phyloP scores from a whole-genome alignment of 2,888 invertebrate genomes.

The Phytoseiulus persimilis region DNA sequence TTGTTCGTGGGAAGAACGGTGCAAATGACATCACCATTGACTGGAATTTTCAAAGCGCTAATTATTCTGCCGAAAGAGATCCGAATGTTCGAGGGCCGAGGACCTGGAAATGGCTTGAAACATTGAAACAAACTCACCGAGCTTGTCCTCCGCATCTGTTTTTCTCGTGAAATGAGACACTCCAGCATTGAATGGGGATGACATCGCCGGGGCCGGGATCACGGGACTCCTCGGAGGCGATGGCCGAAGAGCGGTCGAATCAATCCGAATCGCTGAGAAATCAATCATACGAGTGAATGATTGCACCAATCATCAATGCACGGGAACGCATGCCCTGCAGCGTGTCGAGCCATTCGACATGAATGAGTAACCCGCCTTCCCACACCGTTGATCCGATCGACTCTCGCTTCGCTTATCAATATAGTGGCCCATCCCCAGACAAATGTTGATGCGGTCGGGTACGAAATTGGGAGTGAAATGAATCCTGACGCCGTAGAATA shows the following conservation, averaged over 20 bases:
- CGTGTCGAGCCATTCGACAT: neutral
- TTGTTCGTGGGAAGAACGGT: conserved; percentile 79
- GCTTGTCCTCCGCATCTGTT: neutral
- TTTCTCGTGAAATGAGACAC: neutral
- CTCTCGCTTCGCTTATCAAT: too few relatives aligned
- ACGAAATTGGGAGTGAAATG: too few relatives aligned
- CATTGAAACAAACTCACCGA: neutral
- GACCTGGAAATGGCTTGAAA: neutral
- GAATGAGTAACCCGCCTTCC: neutral
- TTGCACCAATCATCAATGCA: neutral
- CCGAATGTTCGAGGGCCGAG: neutral
- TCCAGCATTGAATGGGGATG: neutral
- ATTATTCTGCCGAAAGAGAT: too few relatives aligned
- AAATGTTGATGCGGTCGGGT: too few relatives aligned
- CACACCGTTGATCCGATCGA: too few relatives aligned
- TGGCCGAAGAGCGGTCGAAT: neutral
- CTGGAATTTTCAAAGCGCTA: conserved; percentile 52
- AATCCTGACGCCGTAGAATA: too few relatives aligned
- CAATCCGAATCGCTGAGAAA: conserved; percentile 10
- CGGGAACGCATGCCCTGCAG: neutral
- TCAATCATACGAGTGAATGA: neutral
- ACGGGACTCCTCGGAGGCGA: conserved; percentile 22
- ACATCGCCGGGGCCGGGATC: neutral
- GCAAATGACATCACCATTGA: conserved; percentile 84
- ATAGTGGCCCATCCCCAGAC: too few relatives aligned